Percentiles rank a stretch among this genome's conserved stretches.
Conservation (phyloP, 2,888 invertebrate genomes). For the Tetrapedia diversipes region DNA sequence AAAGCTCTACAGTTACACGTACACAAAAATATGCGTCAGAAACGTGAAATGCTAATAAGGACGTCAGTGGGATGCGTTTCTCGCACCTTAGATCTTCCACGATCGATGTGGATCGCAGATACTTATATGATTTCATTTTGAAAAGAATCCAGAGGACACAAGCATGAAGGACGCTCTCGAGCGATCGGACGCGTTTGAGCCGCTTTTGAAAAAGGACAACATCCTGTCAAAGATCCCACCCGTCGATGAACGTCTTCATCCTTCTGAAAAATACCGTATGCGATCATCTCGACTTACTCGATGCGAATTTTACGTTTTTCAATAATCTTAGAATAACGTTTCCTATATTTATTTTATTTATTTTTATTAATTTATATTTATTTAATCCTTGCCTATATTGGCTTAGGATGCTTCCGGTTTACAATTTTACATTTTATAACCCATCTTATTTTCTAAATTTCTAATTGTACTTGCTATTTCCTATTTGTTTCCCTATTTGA, state of each 20-base stretch:
- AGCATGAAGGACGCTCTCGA: conserved; percentile 18
- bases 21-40: neutral
- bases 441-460: too few relatives aligned
- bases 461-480: too few relatives aligned
- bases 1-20: conserved; percentile 30
- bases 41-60: conserved; percentile 6
- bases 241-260: neutral
- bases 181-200: conserved; percentile 20
- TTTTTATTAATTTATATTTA: too few relatives aligned
- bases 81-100: neutral
- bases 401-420: too few relatives aligned
- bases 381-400: too few relatives aligned
- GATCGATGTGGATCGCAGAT: neutral
- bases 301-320: too few relatives aligned
- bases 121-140: conserved; percentile 4
- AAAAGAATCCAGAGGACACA: conserved; percentile 35
- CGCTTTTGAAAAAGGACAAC: neutral
- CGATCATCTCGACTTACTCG: neutral
- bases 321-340: too few relatives aligned
- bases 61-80: neutral
- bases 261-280: conserved; percentile 11
- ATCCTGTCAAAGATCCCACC: neutral
- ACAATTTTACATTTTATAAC: too few relatives aligned
- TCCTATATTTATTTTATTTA: too few relatives aligned
- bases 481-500: too few relatives aligned